Evolutionary conservation across 92 coral and sea anemone genomes (phyloP).

Genomic region (Bergia puertoricense): DNA sequence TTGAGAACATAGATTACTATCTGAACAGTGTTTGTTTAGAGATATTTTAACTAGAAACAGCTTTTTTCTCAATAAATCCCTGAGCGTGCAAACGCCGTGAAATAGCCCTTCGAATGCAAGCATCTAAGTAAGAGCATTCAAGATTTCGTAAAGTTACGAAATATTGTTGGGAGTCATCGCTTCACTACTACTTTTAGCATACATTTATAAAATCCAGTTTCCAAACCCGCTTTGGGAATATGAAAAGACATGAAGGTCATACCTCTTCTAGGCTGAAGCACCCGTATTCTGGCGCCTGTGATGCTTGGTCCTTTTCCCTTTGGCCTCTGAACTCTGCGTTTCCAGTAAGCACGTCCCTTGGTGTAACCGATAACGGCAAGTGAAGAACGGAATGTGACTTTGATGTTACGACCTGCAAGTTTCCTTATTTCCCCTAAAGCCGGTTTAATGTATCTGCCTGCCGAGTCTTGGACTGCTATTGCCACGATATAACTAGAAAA

Average conservation of each 20-base stretch:
- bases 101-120: no score
- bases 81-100: no score
- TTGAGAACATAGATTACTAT: no score
- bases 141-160: no score
- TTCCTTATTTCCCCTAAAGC: constrained; percentile 24
- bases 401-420: constrained; percentile 39
- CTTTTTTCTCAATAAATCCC: no score
- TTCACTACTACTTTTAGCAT: not conserved
- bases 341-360: constrained; percentile 36
- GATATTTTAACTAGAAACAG: no score
- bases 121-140: no score
- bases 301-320: constrained; percentile 14
- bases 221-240: not conserved
- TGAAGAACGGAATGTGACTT: constrained; percentile 21
- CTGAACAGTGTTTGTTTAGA: no score
- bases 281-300: constrained; percentile 11
- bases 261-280: constrained; percentile 34
- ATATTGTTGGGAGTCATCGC: no score
- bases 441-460: not conserved
- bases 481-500: constrained; percentile 37
- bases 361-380: constrained; percentile 45
- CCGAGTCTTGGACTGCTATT: constrained; percentile 40
- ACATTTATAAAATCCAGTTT: not conserved
- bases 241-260: not conserved
- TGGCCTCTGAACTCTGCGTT: constrained; percentile 16